phyloP scores from a whole-genome alignment of 2,113 vertebrate genomes.

The Leptosomus discolor region DNA sequence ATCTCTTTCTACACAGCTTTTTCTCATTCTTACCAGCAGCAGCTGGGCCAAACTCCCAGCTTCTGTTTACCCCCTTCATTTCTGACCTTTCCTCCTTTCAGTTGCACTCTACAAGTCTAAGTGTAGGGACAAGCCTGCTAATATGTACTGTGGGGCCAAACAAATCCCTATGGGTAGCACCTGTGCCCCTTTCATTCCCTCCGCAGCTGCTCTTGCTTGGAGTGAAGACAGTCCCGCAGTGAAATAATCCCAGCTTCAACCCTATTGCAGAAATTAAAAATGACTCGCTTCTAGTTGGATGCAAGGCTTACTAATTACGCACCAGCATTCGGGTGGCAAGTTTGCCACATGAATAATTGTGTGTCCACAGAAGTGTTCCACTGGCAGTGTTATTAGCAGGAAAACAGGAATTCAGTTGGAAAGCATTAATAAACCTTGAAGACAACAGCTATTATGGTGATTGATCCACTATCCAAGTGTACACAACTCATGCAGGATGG shows the following conservation, averaged over 20 bases:
- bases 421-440: conserved; percentile 32
- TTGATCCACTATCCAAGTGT: conserved; percentile 6
- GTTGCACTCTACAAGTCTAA: neutral
- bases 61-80: neutral
- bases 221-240: neutral
- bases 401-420: conserved; percentile 11
- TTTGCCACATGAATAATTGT: conserved; percentile 15
- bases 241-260: neutral
- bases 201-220: neutral
- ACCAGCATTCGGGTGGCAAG: neutral
- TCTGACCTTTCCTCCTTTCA: neutral
- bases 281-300: neutral
- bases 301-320: conserved; percentile 3
- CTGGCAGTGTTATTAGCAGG: conserved; percentile 9
- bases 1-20: neutral
- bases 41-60: neutral
- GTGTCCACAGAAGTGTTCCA: neutral
- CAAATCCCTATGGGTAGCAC: neutral
- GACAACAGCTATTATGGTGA: conserved; percentile 29
- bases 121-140: neutral
- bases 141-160: neutral
- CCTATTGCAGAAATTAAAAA: neutral
- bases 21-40: neutral
- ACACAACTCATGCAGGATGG: neutral
- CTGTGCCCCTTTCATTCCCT: neutral